A percentile compares a stretch with the other conserved stretches of the same genome.
phyloP scores from a whole-genome alignment of 2,888 invertebrate genomes.

The Thecophora atra region DNA sequence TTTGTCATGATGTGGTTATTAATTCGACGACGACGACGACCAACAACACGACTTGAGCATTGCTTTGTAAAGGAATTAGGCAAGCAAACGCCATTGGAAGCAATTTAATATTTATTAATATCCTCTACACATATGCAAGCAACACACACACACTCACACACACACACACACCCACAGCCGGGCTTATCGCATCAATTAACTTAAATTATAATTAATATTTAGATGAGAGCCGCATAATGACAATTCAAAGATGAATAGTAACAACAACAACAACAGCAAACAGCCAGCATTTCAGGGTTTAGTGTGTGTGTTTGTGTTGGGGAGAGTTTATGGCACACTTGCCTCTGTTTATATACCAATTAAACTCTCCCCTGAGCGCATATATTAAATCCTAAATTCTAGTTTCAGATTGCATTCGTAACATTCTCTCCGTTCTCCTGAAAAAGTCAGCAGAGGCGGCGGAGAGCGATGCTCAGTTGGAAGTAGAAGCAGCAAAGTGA shows the following conservation, averaged over 20 bases:
- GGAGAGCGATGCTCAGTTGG: too few species aligned
- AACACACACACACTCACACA: slow-evolving; percentile 7
- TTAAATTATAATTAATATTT: slow-evolving; percentile 35
- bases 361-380: slow-evolving; percentile 24
- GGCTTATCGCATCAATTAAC: slow-evolving; percentile 22
- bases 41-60: neutral
- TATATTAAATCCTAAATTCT: slow-evolving; percentile 18
- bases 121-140: slow-evolving; percentile 1
- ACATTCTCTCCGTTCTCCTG: neutral
- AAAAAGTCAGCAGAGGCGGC: too few species aligned
- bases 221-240: slow-evolving; percentile 15
- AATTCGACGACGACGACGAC: neutral
- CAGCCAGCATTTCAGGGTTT: neutral
- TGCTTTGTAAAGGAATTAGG: neutral
- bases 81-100: neutral
- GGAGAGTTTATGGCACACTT: neutral
- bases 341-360: slow-evolving; percentile 26
- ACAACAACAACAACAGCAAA: slow-evolving; percentile 11
- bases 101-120: neutral
- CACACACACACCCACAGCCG: neutral
- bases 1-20: neutral
- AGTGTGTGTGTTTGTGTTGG: slow-evolving; percentile 7
- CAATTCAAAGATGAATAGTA: slow-evolving; percentile 30
- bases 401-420: neutral
- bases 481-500: too few species aligned